Evolutionary conservation across 2,888 invertebrate genomes (phyloP).

Genomic region (Lomographa bimaculata): DNA sequence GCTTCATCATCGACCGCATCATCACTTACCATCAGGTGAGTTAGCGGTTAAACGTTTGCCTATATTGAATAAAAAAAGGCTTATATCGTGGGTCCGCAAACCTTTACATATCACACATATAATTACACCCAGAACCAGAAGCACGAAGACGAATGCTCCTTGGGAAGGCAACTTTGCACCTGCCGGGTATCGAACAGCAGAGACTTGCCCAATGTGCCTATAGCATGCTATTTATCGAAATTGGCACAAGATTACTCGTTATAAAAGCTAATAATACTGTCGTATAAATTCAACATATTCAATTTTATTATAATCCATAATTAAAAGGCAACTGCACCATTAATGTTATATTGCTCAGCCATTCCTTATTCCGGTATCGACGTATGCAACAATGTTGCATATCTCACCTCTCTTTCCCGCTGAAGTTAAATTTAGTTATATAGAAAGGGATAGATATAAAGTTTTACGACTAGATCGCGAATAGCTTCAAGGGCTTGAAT

Average conservation of each 20-base stretch:
- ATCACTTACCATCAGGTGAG: too few species aligned
- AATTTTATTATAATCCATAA: conserved; percentile 25
- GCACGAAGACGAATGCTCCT: too few species aligned
- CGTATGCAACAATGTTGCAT: conserved; percentile 65
- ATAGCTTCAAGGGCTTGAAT: conserved; percentile 64
- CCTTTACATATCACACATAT: too few species aligned
- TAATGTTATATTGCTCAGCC: conserved; percentile 50
- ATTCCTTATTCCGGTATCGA: conserved; percentile 65
- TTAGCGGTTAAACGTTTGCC: too few species aligned
- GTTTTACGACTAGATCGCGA: conserved; percentile 71
- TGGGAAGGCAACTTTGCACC: too few species aligned
- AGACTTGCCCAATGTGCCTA: too few species aligned
- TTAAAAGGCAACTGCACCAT: conserved; percentile 30
- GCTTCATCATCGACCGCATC: too few species aligned
- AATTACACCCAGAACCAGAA: too few species aligned
- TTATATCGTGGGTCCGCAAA: too few species aligned
- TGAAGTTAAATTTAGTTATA: conserved; percentile 20
- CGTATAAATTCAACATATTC: conserved; percentile 13
- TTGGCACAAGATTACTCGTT: conserved; percentile 4
- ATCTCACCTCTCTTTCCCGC: conserved; percentile 46
- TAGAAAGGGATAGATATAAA: conserved; percentile 46
- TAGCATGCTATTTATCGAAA: too few species aligned
- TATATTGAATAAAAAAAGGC: too few species aligned
- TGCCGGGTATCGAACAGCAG: too few species aligned
- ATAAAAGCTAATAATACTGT: conserved; percentile 4